phyloP scores from a whole-genome alignment of 2,113 vertebrate species.

The Lutjanus erythropterus region DNA sequence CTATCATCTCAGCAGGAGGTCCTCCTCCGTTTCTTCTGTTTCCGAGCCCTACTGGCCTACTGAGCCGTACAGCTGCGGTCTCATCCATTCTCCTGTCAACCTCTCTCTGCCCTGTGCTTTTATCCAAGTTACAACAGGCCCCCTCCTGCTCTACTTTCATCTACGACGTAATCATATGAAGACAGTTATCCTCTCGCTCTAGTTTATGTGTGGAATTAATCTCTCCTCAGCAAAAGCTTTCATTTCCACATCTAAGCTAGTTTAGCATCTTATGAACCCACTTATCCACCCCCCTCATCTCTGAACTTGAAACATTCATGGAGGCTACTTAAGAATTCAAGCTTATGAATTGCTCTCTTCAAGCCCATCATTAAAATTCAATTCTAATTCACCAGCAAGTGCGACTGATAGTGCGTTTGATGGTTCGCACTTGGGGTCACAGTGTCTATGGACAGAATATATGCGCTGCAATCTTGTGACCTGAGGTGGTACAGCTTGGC shows the following conservation, averaged over 20 bases:
- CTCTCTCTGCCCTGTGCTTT: slow-evolving; percentile 37
- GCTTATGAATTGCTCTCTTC: slow-evolving; percentile 29
- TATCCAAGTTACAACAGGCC: slow-evolving; percentile 28
- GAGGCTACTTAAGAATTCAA: slow-evolving; percentile 33
- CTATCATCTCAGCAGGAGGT: slow-evolving; percentile 55
- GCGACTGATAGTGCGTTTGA: slow-evolving; percentile 22
- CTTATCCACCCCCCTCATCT: slow-evolving; percentile 21
- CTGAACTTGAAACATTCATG: slow-evolving; percentile 48
- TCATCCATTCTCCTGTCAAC: slow-evolving; percentile 48
- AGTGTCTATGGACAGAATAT: slow-evolving; percentile 25
- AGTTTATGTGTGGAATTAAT: slow-evolving; percentile 28
- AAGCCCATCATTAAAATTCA: slow-evolving; percentile 37
- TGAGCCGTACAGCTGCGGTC: slow-evolving; percentile 49
- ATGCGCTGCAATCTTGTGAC: background rate
- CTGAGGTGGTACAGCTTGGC: background rate
- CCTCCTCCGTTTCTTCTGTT: slow-evolving; percentile 38
- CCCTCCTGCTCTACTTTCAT: slow-evolving; percentile 39
- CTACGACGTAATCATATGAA: slow-evolving; percentile 31
- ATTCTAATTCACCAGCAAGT: slow-evolving; percentile 41
- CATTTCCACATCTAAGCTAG: slow-evolving; percentile 40
- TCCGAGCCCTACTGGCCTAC: slow-evolving; percentile 35
- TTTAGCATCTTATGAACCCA: slow-evolving; percentile 22
- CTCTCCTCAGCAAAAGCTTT: slow-evolving; percentile 31
- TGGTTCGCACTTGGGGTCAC: background rate
- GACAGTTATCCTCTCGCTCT: slow-evolving; percentile 4